Percentiles rank a stretch among this genome's conserved stretches.
Evolutionary conservation across 2,797 vertebrate genomes (phyloP).

Genomic region (Salarias fasciatus): DNA sequence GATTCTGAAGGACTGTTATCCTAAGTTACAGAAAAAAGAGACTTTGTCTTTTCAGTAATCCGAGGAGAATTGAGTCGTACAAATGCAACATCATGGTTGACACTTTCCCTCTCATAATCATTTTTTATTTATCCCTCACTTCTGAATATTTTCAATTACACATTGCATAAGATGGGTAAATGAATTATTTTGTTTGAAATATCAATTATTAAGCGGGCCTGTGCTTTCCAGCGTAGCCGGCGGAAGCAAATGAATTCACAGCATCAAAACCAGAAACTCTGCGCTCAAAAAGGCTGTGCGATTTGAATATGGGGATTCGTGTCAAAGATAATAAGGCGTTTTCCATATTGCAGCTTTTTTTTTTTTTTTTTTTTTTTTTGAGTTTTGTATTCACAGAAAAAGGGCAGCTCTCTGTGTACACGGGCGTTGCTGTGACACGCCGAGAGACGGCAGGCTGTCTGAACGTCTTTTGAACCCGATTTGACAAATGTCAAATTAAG

Average conservation of each 20-base stretch:
- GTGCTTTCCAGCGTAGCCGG: neutral
- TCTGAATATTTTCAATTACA: constrained; percentile 32
- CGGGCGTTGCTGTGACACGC: constrained; percentile 55
- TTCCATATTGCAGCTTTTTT: constrained; percentile 19
- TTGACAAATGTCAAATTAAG: constrained; percentile 74
- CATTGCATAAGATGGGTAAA: constrained; percentile 25
- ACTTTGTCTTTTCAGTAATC: neutral
- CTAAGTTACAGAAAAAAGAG: neutral
- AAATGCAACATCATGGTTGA: constrained; percentile 4
- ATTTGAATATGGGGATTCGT: constrained; percentile 12
- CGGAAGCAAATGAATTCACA: neutral
- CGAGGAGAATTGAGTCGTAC: neutral
- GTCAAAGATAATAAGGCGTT: constrained; percentile 38
- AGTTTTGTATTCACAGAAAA: too few species aligned
- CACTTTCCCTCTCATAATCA: neutral
- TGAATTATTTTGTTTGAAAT: constrained; percentile 48
- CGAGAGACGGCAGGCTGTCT: constrained; percentile 66
- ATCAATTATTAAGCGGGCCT: constrained; percentile 44
- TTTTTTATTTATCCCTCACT: constrained; percentile 36
- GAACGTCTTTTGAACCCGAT: constrained; percentile 64
- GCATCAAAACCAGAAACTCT: neutral
- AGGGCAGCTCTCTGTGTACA: constrained; percentile 10
- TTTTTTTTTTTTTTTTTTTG: too few species aligned
- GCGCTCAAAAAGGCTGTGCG: constrained; percentile 11
- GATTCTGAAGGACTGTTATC: neutral